Evolutionary conservation across 1,140 invertebrate species (phyloP).

Genomic region (Aplysia californica): DNA sequence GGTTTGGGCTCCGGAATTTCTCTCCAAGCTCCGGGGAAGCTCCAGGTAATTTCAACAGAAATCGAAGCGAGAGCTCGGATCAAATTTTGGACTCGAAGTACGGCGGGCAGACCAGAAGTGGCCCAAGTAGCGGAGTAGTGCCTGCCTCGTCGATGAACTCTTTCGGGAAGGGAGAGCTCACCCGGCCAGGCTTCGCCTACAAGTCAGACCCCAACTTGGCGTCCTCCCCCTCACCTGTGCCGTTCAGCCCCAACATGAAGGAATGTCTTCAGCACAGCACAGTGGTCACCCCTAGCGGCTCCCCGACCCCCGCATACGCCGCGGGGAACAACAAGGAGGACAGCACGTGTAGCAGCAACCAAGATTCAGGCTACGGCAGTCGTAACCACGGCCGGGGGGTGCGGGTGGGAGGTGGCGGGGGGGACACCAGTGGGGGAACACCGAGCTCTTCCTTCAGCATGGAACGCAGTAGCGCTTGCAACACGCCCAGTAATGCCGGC

Average conservation of each 20-base stretch:
- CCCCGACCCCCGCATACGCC: not conserved
- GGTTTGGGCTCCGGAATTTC: too few relatives aligned
- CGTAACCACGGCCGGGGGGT: not conserved
- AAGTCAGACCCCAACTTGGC: not conserved
- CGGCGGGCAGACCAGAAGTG: too few relatives aligned
- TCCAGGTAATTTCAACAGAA: too few relatives aligned
- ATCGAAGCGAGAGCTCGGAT: too few relatives aligned
- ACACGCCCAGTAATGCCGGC: slow-evolving; percentile 46
- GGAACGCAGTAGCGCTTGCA: slow-evolving; percentile 48
- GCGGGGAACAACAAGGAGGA: slow-evolving; percentile 46
- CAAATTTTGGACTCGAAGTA: too few relatives aligned
- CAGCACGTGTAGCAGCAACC: slow-evolving; percentile 61
- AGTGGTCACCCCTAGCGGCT: not conserved
- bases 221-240: not conserved
- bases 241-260: not conserved
- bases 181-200: not conserved
- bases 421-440: slow-evolving; percentile 45
- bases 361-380: slow-evolving; percentile 63
- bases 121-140: too few relatives aligned
- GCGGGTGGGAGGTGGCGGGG: not conserved
- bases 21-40: too few relatives aligned
- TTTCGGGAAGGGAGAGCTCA: too few relatives aligned
- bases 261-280: slow-evolving; percentile 28
- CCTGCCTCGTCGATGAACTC: too few relatives aligned
- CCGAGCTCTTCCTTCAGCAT: slow-evolving; percentile 61